Evolutionary conservation across 2,797 vertebrate species (phyloP).

Genomic region (Bradypodion ventrale): DNA sequence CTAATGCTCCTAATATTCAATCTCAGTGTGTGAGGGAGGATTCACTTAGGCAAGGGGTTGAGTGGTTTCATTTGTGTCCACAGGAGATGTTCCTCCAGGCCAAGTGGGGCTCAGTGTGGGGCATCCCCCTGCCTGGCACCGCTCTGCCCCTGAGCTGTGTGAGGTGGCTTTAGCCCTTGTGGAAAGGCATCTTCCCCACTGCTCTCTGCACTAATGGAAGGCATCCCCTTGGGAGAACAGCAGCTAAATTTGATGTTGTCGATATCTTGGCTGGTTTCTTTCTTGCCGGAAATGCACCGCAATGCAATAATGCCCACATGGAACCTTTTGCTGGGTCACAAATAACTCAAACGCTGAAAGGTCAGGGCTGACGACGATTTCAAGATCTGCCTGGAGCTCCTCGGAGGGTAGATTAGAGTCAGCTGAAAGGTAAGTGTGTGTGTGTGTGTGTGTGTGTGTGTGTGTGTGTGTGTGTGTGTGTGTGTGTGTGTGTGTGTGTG

Average conservation of each 20-base stretch:
- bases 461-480: background rate
- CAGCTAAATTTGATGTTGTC: constrained; percentile 29
- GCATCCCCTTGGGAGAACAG: background rate
- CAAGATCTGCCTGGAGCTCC: constrained; percentile 20
- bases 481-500: no score
- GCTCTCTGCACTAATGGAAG: background rate
- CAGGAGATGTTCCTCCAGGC: no score
- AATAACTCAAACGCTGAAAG: constrained; percentile 43
- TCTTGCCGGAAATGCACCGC: constrained; percentile 26
- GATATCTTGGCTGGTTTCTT: constrained; percentile 31
- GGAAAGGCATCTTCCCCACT: background rate
- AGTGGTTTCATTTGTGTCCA: background rate
- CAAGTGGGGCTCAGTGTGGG: background rate
- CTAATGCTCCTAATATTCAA: no score
- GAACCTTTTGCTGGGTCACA: constrained; percentile 41
- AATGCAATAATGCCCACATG: constrained; percentile 30
- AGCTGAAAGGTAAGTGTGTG: no score
- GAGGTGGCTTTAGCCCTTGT: background rate
- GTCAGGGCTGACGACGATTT: constrained; percentile 31
- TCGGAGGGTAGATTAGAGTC: constrained; percentile 11
- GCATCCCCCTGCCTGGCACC: background rate
- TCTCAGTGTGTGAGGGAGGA: background rate
- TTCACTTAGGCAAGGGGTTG: no score
- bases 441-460: background rate
- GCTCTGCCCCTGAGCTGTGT: background rate